phyloP scores from a whole-genome alignment of 2,888 invertebrate genomes.

The Tipula unca region DNA sequence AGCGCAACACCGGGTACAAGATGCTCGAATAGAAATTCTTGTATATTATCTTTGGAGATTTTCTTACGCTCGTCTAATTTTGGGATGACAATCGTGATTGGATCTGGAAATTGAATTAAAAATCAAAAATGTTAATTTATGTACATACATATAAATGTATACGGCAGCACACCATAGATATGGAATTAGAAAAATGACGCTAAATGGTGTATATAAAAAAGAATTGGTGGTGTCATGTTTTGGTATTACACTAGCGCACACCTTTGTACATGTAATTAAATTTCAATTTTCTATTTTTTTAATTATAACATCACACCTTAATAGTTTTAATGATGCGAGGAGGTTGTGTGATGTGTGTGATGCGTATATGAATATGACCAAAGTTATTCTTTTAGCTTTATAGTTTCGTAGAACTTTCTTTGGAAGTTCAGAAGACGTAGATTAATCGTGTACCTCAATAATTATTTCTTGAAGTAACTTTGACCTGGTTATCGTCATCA shows the following conservation, averaged over 20 bases:
- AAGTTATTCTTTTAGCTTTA: no score
- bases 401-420: no score
- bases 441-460: no score
- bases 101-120: constrained; percentile 41
- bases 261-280: neutral
- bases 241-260: neutral
- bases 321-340: neutral
- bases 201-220: neutral
- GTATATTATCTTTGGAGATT: neutral
- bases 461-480: no score
- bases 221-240: neutral
- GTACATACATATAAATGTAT: no score
- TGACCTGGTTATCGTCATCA: no score
- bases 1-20: constrained; percentile 49
- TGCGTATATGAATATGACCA: neutral
- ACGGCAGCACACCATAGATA: no score
- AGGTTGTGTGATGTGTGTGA: neutral
- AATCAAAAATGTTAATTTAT: neutral
- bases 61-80: constrained; percentile 36
- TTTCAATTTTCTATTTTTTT: neutral
- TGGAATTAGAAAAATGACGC: no score
- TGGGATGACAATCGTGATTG: constrained; percentile 52
- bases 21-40: constrained; percentile 49
- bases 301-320: neutral
- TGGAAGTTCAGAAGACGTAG: no score